phyloP scores from a whole-genome alignment of 2,797 vertebrate genomes.

The Clarias platycephalus region DNA sequence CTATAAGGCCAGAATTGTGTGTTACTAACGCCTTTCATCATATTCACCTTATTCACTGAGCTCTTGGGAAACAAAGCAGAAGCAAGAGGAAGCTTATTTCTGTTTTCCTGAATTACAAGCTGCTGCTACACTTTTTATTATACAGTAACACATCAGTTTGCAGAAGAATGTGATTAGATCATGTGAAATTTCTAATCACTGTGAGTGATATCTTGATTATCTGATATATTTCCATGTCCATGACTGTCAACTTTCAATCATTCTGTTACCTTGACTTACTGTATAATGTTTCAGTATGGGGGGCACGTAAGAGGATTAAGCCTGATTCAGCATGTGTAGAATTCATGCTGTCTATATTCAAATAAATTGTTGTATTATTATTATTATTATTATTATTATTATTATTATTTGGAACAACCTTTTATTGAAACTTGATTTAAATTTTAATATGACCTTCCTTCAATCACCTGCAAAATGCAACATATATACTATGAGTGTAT shows the following conservation, averaged over 20 bases:
- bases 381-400: slow-evolving; percentile 13
- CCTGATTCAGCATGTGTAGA: slow-evolving; percentile 47
- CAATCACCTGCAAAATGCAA: neutral
- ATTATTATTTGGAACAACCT: slow-evolving; percentile 11
- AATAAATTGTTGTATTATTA: neutral
- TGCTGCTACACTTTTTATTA: neutral
- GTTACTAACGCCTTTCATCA: slow-evolving; percentile 34
- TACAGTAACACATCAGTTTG: neutral
- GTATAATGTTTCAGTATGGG: slow-evolving; percentile 45
- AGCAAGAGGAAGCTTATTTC: neutral
- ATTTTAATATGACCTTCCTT: slow-evolving; percentile 8
- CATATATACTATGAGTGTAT: neutral
- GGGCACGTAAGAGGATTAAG: slow-evolving; percentile 62
- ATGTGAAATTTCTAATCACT: neutral
- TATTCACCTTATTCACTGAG: slow-evolving; percentile 4
- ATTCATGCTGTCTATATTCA: slow-evolving; percentile 40
- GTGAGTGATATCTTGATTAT: neutral
- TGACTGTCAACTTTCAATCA: neutral
- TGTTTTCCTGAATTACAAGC: slow-evolving; percentile 19
- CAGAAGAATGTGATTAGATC: neutral
- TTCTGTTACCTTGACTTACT: neutral
- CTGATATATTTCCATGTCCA: slow-evolving; percentile 1
- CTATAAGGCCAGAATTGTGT: slow-evolving; percentile 9
- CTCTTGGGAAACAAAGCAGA: slow-evolving; percentile 19
- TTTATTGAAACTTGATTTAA: neutral